phyloP scores from a whole-genome alignment of 2,113 vertebrate species.

The Toxotes jaculatrix region DNA sequence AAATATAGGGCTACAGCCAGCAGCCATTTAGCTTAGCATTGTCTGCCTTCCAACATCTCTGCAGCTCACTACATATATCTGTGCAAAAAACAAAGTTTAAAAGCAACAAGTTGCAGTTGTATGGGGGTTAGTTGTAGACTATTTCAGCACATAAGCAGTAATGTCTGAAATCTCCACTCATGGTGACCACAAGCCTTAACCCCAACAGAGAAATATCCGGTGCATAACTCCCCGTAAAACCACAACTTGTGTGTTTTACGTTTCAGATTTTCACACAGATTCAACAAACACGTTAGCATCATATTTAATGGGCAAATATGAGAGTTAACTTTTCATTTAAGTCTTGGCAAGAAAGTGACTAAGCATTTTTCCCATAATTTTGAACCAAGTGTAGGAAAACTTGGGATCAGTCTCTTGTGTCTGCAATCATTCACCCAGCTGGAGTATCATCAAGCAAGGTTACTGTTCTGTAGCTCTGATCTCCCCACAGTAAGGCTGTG shows the following conservation, averaged over 20 bases:
- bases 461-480: conserved; percentile 11
- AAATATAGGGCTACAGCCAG: not conserved
- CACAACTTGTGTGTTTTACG: not conserved
- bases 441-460: not conserved
- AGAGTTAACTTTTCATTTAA: too few relatives aligned
- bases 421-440: not conserved
- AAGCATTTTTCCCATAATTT: not conserved
- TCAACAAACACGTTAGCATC: not conserved
- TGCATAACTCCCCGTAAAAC: not conserved
- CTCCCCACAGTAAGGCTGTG: not conserved
- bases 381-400: not conserved
- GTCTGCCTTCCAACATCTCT: not conserved
- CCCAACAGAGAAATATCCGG: not conserved
- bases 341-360: too few relatives aligned
- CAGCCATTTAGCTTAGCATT: not conserved
- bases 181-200: not conserved
- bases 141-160: not conserved
- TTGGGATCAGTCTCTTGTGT: not conserved
- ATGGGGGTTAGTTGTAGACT: not conserved
- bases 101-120: not conserved
- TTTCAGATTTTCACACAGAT: not conserved
- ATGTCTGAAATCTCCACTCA: not conserved
- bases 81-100: not conserved
- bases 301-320: not conserved
- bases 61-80: not conserved